These are phyloP conservation scores for Perizoma affinitatum DNA, from an alignment of 2,888 invertebrate genomes.

Conservation along the genomic window DNA sequence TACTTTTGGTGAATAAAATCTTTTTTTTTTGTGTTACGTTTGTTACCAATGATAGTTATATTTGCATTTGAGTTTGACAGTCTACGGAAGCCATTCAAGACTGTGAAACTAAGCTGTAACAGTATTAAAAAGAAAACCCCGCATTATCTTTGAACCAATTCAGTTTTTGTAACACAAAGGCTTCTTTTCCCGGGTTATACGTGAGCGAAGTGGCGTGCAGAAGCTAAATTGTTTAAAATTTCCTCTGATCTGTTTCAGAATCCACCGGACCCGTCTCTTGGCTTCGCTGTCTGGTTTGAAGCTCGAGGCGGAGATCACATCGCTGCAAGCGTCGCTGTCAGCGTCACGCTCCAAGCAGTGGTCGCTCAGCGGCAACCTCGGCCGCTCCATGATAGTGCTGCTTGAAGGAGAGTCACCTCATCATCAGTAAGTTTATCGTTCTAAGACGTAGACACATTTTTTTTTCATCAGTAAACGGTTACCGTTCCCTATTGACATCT, in stretches of 20 bases:
- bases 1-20: no score
- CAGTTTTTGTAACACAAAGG: background rate
- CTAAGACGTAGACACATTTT: background rate
- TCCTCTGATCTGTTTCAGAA: constrained; percentile 66
- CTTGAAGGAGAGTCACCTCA: constrained; percentile 95
- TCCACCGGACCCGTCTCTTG: constrained; percentile 92
- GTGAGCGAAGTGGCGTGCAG: no score
- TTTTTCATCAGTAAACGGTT: background rate
- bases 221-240: no score
- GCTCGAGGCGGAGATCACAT: constrained; percentile 96
- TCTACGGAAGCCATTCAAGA: no score
- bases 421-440: constrained; percentile 88
- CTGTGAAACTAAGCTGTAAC: no score
- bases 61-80: no score
- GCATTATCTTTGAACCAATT: background rate
- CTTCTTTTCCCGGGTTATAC: no score
- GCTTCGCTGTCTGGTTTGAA: constrained; percentile 97
- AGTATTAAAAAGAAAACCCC: no score
- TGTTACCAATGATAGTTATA: no score
- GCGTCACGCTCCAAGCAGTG: constrained; percentile 95
- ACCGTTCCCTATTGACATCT: background rate
- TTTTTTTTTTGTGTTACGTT: no score
- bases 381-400: constrained; percentile 95
- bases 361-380: constrained; percentile 94
- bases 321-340: constrained; percentile 94